Percentiles rank a stretch among this genome's conserved stretches.
These are phyloP conservation scores for Leptopilina syphax DNA, from an alignment of 2,888 invertebrate species.

Conservation along the genomic window DNA sequence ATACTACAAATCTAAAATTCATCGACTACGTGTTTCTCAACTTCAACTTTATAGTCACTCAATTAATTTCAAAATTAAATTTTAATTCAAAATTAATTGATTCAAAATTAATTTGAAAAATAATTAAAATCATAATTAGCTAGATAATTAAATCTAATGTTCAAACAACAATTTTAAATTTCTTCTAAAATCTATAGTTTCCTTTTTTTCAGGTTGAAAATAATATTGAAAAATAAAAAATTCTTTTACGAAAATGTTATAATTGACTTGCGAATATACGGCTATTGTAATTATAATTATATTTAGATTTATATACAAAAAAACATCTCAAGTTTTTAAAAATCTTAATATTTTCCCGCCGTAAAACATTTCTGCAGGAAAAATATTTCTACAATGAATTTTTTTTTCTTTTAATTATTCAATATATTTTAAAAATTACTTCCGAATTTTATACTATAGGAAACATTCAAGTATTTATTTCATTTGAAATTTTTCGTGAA, in stretches of 20 bases:
- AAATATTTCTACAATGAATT: not conserved
- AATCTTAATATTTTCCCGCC: not conserved
- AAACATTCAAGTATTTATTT: not conserved
- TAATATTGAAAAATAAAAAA: not conserved
- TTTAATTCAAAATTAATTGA: not conserved
- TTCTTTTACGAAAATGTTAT: constrained; percentile 35
- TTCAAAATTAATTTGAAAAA: not conserved
- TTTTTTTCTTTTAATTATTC: no score
- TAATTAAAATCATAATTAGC: not conserved
- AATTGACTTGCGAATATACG: constrained; percentile 59
- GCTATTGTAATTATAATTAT: constrained; percentile 21
- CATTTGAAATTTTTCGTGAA: not conserved
- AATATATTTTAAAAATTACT: not conserved
- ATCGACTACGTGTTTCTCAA: constrained; percentile 26
- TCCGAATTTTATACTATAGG: not conserved
- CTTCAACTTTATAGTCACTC: constrained; percentile 34
- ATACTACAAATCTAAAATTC: not conserved
- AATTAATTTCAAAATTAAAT: not conserved
- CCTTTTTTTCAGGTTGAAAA: not conserved
- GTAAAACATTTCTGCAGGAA: no score
- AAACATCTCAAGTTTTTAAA: not conserved
- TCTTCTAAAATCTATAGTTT: no score
- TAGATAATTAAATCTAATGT: no score
- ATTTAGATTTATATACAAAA: not conserved
- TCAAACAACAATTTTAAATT: no score